Evolutionary conservation across 2,113 vertebrate genomes (phyloP).

Genomic region (Sebastes fasciatus): DNA sequence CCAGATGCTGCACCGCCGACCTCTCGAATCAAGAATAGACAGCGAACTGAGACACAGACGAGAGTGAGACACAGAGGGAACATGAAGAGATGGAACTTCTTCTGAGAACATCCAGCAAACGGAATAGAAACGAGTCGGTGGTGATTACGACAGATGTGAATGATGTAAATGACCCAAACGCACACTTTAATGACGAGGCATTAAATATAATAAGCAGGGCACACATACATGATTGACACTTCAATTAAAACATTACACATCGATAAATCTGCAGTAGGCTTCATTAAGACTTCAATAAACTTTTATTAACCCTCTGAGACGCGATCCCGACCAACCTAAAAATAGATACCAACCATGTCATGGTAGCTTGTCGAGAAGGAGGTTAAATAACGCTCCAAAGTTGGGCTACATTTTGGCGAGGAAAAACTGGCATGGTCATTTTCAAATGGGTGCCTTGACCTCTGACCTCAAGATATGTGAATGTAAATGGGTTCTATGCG

Average conservation of each 20-base stretch:
- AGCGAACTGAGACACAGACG: not conserved
- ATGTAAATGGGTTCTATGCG: too few species aligned
- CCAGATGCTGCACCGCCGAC: conserved; percentile 33
- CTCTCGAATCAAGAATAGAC: conserved; percentile 43
- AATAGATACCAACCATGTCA: too few species aligned
- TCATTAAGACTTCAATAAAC: conserved; percentile 12
- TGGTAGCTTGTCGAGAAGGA: too few species aligned
- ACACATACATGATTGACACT: conserved; percentile 38
- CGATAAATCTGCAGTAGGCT: conserved; percentile 1
- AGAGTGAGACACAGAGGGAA: not conserved
- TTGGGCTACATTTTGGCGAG: too few species aligned
- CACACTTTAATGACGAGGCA: conserved; percentile 14
- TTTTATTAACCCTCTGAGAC: not conserved
- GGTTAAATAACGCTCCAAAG: too few species aligned
- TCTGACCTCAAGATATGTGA: too few species aligned
- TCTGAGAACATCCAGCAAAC: not conserved
- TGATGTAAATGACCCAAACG: conserved; percentile 27
- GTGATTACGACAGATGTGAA: conserved; percentile 29
- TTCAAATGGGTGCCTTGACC: too few species aligned
- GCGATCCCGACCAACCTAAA: too few species aligned
- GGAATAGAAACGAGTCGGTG: conserved; percentile 18
- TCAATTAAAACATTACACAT: conserved; percentile 41
- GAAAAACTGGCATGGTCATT: too few species aligned
- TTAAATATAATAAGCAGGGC: conserved; percentile 46
- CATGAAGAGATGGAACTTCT: conserved; percentile 11